Base-by-base conservation (phyloP, 2,888 invertebrate genomes). In the Drosophila maculinotata region DNA sequence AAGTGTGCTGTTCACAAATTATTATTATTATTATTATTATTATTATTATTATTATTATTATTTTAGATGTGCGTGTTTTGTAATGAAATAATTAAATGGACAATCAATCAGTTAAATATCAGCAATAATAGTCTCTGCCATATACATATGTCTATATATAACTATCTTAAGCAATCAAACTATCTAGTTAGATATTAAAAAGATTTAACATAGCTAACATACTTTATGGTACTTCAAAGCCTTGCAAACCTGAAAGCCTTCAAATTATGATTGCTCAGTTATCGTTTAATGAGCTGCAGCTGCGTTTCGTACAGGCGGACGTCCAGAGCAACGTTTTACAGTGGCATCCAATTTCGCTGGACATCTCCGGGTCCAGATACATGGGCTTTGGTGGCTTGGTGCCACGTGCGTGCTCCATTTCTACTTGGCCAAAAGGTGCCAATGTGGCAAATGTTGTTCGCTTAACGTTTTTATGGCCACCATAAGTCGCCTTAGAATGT, bases 361-460 rank as follows among this genome's bases (percentile, higher is more conserved):
- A 35, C 58, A 31, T 44, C 17, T 30, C 23, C 9, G 25, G 52
- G 36, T n/a, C 9, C 12, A 2, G 12, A n/a, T n/a, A n/a, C n/a
- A n/a, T n/a, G n/a, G n/a, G n/a, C n/a, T n/a, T n/a, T n/a, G n/a
- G n/a, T n/a, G 35, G 30, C 51, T 33, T 15, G 42, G 31, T 76
- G 86, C 76, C 87, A 87, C 83, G 85, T 81, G 87, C 76, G 81
- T 87, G 81, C 81, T 81, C 81, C 76, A 87, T 66, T 84, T 81
- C 44, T 14, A 30, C 20, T 45, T 54, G 82, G 81, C 58, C 82
- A 67, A 73, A 68, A 85, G 86, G 83, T 83, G 83, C 45, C 83
- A 83, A 87, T 83, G 83, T 83, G 88, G 83, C 83, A 83, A 83
- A 83, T 83, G 88, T 71, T 69, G 69, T 65, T 59, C 69, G 86